Evolutionary conservation across 2,113 vertebrate genomes (phyloP), one percentile per base, ranked within the genome.

Genomic region (Ceyx cyanopectus): DNA sequence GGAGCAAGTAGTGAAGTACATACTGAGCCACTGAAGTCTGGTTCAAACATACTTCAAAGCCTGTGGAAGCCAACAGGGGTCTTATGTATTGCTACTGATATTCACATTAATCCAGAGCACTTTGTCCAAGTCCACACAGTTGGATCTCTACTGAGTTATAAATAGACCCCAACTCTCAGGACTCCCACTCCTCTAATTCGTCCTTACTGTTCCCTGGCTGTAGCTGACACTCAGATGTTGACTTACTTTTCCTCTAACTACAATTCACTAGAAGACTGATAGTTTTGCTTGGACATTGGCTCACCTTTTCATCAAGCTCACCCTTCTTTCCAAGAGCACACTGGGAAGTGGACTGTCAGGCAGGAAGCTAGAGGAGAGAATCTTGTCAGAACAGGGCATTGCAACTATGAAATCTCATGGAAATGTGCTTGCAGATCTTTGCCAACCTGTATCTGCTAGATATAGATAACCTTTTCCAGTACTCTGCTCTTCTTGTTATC

Each of bases 31-130:
- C 95, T 95, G 95, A 96, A 95, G 95, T 96, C 87, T 95, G 89
- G 81, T 95, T 96, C 95, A 94, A 94, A 95, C 68, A 30, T 77
- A 94, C 94, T 95, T 95, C 95, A 96, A 96, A 96, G 95, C 63
- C 93, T 22, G 22, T 51, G 68, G 68, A 95, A 96, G 94, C 90
- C 95, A 82, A 95, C 95, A 95, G 95, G 95, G 90, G 93, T 95
- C 94, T 96, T 95, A 85, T 48, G 63, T 70, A 94, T 87, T 0
- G 2, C 82, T 95, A 95, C 85, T 95, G 94, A 94, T 95, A 96
- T 89, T 66, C 94, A 90, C 89, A 95, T 95, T 90, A 91, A 91
- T 94, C 90, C 21, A 6, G 81, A 95, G 92, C 76, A 85, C 93
- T 96, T 82, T 93, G 93, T 80, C 94, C 92, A 94, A 95, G 85